These are phyloP conservation scores for Melanostoma scalare DNA, from an alignment of 2,888 invertebrate species.

Conservation along the genomic window DNA sequence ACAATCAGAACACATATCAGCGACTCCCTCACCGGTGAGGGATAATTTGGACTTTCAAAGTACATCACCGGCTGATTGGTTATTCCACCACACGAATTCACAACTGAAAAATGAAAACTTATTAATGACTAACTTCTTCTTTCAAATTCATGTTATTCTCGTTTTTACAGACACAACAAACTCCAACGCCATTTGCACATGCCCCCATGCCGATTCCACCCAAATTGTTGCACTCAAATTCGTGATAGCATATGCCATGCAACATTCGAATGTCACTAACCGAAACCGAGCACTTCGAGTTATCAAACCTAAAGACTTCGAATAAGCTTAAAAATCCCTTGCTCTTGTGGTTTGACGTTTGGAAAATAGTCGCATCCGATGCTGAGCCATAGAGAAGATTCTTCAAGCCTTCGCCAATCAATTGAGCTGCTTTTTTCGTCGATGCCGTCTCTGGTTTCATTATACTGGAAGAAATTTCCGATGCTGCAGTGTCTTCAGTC, in stretches of 20 bases:
- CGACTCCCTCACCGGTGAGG: conserved; percentile 84
- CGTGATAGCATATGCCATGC: conserved; percentile 88
- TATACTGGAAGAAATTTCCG: conserved; percentile 76
- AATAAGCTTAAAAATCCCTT: conserved; percentile 86
- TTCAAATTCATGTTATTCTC: neutral
- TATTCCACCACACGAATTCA: conserved; percentile 86
- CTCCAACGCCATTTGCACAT: conserved; percentile 89
- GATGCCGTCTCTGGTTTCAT: conserved; percentile 75
- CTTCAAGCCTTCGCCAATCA: conserved; percentile 76
- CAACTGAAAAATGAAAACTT: conserved; percentile 82
- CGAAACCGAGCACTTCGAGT: conserved; percentile 83
- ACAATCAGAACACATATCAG: conserved; percentile 87
- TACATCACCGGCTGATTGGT: conserved; percentile 86
- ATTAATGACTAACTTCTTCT: neutral
- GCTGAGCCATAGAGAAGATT: conserved; percentile 78
- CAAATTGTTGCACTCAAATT: conserved; percentile 85
- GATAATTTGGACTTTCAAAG: conserved; percentile 89
- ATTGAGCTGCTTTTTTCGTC: conserved; percentile 35
- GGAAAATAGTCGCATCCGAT: conserved; percentile 76
- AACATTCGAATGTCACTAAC: conserved; percentile 83
- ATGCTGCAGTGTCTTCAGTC: conserved; percentile 21
- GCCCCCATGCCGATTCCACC: conserved; percentile 86
- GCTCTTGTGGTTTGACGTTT: conserved; percentile 75
- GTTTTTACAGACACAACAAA: conserved; percentile 89
- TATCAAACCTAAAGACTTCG: conserved; percentile 87